These are phyloP conservation scores for Drosophila oshimai DNA, from an alignment of 1,140 invertebrate species.

Conservation along the genomic window DNA sequence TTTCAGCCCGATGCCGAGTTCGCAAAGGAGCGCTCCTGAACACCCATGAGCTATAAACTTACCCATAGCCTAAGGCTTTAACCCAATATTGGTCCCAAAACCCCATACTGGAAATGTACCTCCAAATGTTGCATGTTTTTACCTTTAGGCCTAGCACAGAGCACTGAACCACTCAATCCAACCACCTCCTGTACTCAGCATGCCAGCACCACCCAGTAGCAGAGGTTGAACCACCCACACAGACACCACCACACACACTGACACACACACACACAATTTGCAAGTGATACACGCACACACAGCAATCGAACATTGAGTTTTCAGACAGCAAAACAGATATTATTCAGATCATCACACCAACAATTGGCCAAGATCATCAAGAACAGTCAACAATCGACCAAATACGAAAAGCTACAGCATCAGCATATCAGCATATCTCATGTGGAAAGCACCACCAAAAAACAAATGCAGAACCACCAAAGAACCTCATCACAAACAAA, in stretches of 20 bases:
- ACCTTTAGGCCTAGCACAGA: not conserved
- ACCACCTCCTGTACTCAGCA: slow-evolving; percentile 6
- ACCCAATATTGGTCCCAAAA: not conserved
- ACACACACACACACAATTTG: slow-evolving; percentile 2
- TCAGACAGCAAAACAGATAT: slow-evolving; percentile 11
- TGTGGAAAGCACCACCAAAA: slow-evolving; percentile 13
- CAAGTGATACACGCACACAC: not conserved
- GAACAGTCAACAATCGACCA: slow-evolving; percentile 13
- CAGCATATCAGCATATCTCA: slow-evolving; percentile 30
- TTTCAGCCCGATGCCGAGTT: slow-evolving; percentile 63
- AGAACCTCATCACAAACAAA: not conserved
- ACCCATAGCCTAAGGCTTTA: slow-evolving; percentile 14
- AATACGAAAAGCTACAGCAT: slow-evolving; percentile 5
- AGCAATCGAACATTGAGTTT: slow-evolving; percentile 17
- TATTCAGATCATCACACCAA: slow-evolving; percentile 16
- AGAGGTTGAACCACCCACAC: slow-evolving; percentile 15
- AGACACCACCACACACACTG: not conserved
- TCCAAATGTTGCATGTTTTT: slow-evolving; percentile 20
- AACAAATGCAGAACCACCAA: slow-evolving; percentile 21
- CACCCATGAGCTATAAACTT: not conserved
- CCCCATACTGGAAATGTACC: not conserved
- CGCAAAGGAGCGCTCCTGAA: slow-evolving; percentile 23
- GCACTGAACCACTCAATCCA: slow-evolving; percentile 4
- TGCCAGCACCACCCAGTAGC: slow-evolving; percentile 23
- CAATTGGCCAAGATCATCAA: slow-evolving; percentile 40